These are phyloP conservation scores for Plebejus argus DNA, from an alignment of 2,888 invertebrate species.

Conservation along the genomic window DNA sequence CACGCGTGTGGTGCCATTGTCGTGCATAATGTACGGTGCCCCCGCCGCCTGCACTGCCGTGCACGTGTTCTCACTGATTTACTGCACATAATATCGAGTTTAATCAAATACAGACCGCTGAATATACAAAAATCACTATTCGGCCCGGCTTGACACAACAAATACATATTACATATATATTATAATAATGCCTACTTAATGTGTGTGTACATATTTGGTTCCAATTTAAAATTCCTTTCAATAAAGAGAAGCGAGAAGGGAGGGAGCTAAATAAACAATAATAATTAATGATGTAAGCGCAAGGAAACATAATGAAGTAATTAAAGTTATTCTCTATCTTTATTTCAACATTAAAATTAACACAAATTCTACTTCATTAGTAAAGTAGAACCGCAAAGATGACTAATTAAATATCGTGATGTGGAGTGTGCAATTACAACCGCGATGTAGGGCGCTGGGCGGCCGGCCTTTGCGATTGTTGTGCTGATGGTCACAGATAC, in stretches of 20 bases:
- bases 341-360: neutral
- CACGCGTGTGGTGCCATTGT: neutral
- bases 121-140: neutral
- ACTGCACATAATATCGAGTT: neutral
- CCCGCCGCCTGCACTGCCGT: neutral
- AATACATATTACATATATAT: too few relatives aligned
- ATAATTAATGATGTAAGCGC: neutral
- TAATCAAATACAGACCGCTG: neutral
- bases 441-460: neutral
- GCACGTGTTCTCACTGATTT: neutral
- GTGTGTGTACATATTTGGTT: neutral
- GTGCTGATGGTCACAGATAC: neutral
- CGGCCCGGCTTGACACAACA: neutral
- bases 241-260: neutral
- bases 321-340: too few relatives aligned
- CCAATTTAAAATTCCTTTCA: neutral
- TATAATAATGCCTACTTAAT: too few relatives aligned
- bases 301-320: neutral
- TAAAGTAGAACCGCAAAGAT: neutral
- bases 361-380: neutral
- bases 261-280: neutral
- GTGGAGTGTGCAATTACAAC: neutral
- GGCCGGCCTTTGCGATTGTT: neutral
- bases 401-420: neutral
- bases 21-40: neutral